Conservation (phyloP, 2,888 invertebrate species). For the Bruchidius siliquastri region DNA sequence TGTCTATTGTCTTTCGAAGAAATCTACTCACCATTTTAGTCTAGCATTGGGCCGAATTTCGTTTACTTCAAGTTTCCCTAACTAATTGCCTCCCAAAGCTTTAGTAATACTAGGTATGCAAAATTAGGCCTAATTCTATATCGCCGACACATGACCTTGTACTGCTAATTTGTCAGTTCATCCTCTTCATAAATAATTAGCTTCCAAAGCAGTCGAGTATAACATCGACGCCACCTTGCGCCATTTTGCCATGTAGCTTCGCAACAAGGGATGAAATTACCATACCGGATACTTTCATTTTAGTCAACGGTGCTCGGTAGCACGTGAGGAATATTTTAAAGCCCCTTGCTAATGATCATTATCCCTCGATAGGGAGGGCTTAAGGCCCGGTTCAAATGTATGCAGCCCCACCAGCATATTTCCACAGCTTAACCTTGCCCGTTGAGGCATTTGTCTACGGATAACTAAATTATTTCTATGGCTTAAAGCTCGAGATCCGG, state of each 20-base stretch:
- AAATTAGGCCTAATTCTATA: no score
- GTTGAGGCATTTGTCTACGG: background rate
- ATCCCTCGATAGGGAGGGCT: background rate
- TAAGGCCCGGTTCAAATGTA: background rate
- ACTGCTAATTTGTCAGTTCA: no score
- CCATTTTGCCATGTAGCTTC: background rate
- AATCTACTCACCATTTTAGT: no score
- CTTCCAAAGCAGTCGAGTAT: background rate
- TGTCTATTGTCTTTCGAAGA: no score
- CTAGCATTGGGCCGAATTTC: no score
- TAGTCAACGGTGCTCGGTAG: slow-evolving; percentile 11
- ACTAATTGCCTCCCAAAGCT: no score
- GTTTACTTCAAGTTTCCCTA: no score
- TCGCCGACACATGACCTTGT: no score
- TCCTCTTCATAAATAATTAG: background rate
- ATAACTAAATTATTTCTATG: background rate
- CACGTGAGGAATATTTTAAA: slow-evolving; percentile 17
- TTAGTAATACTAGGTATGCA: no score
- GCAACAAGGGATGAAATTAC: slow-evolving; percentile 13
- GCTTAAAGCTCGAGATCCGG: no score
- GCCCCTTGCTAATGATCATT: slow-evolving; percentile 13
- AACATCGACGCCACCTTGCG: background rate
- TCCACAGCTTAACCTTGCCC: background rate
- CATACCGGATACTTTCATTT: slow-evolving; percentile 19
- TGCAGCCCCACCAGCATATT: background rate